Evolutionary conservation across 2,797 vertebrate genomes (phyloP), one percentile per base, ranked within the genome.

Genomic region (Tokudaia muenninki): DNA sequence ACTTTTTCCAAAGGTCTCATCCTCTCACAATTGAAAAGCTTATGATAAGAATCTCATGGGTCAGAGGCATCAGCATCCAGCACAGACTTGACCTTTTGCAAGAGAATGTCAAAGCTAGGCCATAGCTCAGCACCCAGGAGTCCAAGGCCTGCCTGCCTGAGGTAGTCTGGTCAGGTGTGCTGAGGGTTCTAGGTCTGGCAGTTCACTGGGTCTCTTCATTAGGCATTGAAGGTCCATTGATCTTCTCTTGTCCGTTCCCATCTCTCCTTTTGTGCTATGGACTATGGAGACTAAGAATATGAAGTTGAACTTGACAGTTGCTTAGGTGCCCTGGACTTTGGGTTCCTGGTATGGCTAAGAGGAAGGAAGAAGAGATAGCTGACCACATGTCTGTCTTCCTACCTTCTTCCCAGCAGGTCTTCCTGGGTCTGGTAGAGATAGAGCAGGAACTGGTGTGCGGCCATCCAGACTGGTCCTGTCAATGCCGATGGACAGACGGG

Each of bases 331-430:
- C 57, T 11, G 80, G 52, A 52, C 67, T 67, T 55, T 29, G 67
- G 0, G 10, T 24, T 31, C 75, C 13, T 4, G 2, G 75, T 34
- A 29, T 44, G 47, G 37, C 22, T 34, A 26, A 57, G n/a, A 67
- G 41, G 19, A 7, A 52, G 44, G n/a, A 67, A 37, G 2, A 57
- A 41, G 59, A 80, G 59, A 17, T 9, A 13, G 47, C 12, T 10
- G 79, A 41, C 11, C 1, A 9, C 0, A 22, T 1, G 22, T 11
- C 65, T 29, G 0, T 29, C 29, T 61, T 57, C 1, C 11, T 0
- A 0, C 24, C 22, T 9, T n/a, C 92, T 79, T 87, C 22, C 26
- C n/a, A 3, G 52, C 0, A 4, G 34, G 24, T 6, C 24, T 22
- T 24, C 29, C 50, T 37, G 22, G 26, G 31, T 37, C 21, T 5